Conservation (phyloP, 2,888 invertebrate species). For the Meteorus colon region DNA sequence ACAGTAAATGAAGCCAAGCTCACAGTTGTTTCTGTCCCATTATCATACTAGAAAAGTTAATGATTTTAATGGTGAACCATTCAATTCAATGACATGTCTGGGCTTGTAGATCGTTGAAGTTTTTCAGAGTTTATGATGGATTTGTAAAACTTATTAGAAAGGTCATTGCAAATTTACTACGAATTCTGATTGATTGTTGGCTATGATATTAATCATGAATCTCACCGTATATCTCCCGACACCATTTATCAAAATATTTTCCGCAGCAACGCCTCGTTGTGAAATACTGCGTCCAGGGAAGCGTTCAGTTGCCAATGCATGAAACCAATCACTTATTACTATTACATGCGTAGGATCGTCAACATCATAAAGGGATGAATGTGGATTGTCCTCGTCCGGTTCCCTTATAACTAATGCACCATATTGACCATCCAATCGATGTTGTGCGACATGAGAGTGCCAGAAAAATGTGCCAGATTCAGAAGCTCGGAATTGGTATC, state of each 20-base stretch:
- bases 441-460: conserved; percentile 72
- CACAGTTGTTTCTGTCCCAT: conserved; percentile 30
- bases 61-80: background rate
- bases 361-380: conserved; percentile 68
- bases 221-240: conserved; percentile 61
- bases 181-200: no score
- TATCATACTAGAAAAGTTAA: conserved; percentile 21
- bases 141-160: no score
- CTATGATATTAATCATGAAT: background rate
- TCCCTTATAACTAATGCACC: conserved; percentile 77
- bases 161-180: no score
- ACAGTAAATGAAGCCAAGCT: conserved; percentile 58
- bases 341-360: conserved; percentile 76
- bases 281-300: conserved; percentile 72
- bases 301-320: conserved; percentile 65
- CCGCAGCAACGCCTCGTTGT: conserved; percentile 69
- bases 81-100: no score
- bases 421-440: conserved; percentile 78
- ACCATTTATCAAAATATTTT: conserved; percentile 68
- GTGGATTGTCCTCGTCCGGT: conserved; percentile 69
- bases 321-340: conserved; percentile 75
- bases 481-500: conserved; percentile 67
- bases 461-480: conserved; percentile 71
- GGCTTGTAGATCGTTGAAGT: no score
- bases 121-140: no score